A percentile compares a stretch with the other conserved stretches of the same genome.
phyloP scores from a whole-genome alignment of 2,113 vertebrate genomes.

The Centrocercus urophasianus region DNA sequence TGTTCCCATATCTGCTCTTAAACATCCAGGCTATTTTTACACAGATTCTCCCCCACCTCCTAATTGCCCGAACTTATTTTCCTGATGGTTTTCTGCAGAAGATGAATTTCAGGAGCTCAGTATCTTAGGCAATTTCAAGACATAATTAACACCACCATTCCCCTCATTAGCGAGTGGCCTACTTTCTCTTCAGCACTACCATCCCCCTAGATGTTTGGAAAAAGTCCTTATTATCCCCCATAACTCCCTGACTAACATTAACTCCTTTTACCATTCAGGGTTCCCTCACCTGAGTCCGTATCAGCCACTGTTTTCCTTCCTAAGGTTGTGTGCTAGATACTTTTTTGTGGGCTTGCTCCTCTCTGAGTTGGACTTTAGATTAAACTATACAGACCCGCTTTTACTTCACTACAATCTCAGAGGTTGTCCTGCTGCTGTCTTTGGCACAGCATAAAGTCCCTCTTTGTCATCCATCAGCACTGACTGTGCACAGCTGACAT shows the following conservation, averaged over 20 bases:
- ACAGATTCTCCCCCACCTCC: background rate
- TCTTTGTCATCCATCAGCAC: background rate
- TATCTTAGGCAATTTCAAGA: conserved; percentile 42
- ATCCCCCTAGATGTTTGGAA: background rate
- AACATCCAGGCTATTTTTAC: conserved; percentile 62
- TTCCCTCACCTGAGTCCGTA: accelerated
- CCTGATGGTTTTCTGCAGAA: conserved; percentile 48
- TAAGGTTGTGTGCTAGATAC: background rate
- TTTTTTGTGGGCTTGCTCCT: background rate
- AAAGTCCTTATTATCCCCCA: background rate
- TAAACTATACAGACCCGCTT: background rate
- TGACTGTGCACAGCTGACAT: background rate
- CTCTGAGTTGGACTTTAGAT: background rate
- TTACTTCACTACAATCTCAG: background rate
- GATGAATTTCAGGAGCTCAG: conserved; percentile 55
- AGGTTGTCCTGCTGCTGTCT: background rate
- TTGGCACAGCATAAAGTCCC: background rate
- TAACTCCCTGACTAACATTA: background rate
- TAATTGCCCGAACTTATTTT: conserved; percentile 59
- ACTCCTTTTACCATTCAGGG: background rate
- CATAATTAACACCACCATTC: conserved; percentile 50
- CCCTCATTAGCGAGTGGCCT: conserved; percentile 52
- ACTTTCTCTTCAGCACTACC: conserved; percentile 27
- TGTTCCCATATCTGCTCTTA: conserved; percentile 23
- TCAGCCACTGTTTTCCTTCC: accelerated